Percentiles rank a stretch among this genome's conserved stretches.
Evolutionary conservation across 2,113 vertebrate genomes (phyloP).

Genomic region (Corvus cornix): DNA sequence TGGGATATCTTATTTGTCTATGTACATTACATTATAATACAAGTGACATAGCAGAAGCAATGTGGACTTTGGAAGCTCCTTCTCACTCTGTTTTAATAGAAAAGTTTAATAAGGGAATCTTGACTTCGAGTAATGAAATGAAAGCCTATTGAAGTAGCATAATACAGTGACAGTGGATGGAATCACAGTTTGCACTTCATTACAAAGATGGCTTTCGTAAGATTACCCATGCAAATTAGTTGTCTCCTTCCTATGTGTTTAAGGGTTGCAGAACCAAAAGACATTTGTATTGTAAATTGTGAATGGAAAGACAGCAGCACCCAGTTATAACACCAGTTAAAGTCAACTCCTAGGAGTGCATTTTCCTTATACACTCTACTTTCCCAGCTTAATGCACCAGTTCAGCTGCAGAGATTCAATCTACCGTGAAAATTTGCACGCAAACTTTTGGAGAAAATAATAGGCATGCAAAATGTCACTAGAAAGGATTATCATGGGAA

Average conservation of each 20-base stretch:
- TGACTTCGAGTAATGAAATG: constrained; percentile 57
- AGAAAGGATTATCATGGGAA: neutral
- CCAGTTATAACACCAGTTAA: neutral
- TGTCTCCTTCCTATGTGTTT: neutral
- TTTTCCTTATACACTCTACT: neutral
- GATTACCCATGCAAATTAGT: neutral
- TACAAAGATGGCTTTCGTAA: constrained; percentile 24
- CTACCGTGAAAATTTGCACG: neutral
- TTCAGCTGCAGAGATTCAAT: neutral
- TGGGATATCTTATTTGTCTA: neutral
- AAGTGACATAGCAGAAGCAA: neutral
- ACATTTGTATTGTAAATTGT: neutral
- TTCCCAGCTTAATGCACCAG: neutral
- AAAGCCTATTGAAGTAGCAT: constrained; percentile 33
- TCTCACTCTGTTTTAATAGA: constrained; percentile 41
- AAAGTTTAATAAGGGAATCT: constrained; percentile 56
- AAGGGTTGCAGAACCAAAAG: neutral
- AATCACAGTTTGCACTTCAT: constrained; percentile 60
- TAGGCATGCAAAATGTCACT: neutral
- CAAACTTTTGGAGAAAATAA: neutral
- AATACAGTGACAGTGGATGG: constrained; percentile 6
- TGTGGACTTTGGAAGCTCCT: constrained; percentile 28
- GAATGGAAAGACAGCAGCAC: neutral
- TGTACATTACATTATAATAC: constrained; percentile 5
- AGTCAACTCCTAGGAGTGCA: neutral